Evolutionary conservation across 1,140 invertebrate genomes (phyloP).

Genomic region (Eumeta japonica): DNA sequence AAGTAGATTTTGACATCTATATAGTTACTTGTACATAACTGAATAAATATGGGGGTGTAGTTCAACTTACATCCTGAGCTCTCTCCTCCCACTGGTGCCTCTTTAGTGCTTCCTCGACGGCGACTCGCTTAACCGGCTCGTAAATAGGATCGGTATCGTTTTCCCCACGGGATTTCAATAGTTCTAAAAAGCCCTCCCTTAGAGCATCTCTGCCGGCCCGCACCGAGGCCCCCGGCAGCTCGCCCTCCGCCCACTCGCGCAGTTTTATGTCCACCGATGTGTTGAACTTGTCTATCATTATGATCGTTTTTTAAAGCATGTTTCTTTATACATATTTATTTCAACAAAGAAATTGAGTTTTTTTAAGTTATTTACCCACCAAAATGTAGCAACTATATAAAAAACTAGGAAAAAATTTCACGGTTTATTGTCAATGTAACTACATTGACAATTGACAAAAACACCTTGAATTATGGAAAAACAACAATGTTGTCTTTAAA

Average conservation of each 20-base stretch:
- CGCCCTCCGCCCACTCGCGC: conserved; percentile 91
- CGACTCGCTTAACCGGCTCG: conserved; percentile 84
- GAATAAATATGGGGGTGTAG: neutral
- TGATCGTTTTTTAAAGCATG: conserved; percentile 19
- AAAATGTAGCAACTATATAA: neutral
- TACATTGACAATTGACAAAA: too few relatives aligned
- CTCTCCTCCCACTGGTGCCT: conserved; percentile 91
- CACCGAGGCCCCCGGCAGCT: conserved; percentile 71
- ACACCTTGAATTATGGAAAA: too few relatives aligned
- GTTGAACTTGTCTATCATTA: conserved; percentile 82
- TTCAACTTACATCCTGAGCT: conserved; percentile 36
- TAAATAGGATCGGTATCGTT: conserved; percentile 87
- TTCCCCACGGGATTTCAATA: conserved; percentile 70
- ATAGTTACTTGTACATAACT: neutral
- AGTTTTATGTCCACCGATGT: conserved; percentile 96
- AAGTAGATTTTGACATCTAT: too few relatives aligned
- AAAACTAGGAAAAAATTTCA: too few relatives aligned
- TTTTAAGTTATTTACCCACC: conserved; percentile 2
- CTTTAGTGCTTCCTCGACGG: conserved; percentile 75
- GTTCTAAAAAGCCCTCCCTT: conserved; percentile 78
- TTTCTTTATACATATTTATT: conserved; percentile 1
- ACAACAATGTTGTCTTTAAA: too few relatives aligned
- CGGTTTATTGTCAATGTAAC: too few relatives aligned
- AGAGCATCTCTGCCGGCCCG: conserved; percentile 85
- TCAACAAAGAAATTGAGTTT: neutral